Conservation (phyloP, 2,797 vertebrate species). For the Meriones psammophilus region DNA sequence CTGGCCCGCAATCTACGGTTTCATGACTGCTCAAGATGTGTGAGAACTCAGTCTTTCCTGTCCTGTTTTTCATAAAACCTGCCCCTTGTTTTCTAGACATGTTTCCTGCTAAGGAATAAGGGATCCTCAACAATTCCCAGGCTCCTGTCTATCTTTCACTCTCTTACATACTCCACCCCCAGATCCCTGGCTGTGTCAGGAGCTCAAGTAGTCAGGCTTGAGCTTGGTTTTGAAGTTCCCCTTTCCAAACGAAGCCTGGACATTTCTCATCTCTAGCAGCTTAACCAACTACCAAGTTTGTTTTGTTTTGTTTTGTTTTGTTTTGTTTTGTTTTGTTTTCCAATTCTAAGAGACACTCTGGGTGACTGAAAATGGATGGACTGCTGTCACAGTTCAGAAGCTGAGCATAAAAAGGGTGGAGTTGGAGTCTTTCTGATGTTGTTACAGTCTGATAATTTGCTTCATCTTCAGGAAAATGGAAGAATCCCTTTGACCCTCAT, state of each 20-base stretch:
- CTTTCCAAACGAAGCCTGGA: rapidly evolving
- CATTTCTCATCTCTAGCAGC: rapidly evolving
- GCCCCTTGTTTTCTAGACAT: background rate
- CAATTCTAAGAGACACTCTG: too few relatives aligned
- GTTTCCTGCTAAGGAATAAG: background rate
- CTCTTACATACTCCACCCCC: background rate
- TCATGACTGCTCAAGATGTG: rapidly evolving
- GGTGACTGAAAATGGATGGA: rapidly evolving
- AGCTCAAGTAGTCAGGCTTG: background rate
- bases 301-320: too few relatives aligned
- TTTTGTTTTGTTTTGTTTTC: too few relatives aligned
- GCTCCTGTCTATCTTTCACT: too few relatives aligned
- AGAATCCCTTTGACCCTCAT: conserved; percentile 77
- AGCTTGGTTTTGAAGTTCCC: rapidly evolving
- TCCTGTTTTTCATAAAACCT: background rate
- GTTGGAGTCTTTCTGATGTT: rapidly evolving
- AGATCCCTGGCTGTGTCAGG: rapidly evolving
- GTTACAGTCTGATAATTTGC: background rate
- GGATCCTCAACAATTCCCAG: rapidly evolving
- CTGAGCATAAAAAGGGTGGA: rapidly evolving
- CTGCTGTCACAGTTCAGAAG: rapidly evolving
- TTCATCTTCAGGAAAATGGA: conserved; percentile 84
- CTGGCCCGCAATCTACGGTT: background rate
- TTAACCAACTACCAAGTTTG: background rate
- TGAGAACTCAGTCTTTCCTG: rapidly evolving